These are phyloP conservation scores for Neodiprion pinetum DNA, from an alignment of 1,140 invertebrate genomes.

Conservation along the genomic window DNA sequence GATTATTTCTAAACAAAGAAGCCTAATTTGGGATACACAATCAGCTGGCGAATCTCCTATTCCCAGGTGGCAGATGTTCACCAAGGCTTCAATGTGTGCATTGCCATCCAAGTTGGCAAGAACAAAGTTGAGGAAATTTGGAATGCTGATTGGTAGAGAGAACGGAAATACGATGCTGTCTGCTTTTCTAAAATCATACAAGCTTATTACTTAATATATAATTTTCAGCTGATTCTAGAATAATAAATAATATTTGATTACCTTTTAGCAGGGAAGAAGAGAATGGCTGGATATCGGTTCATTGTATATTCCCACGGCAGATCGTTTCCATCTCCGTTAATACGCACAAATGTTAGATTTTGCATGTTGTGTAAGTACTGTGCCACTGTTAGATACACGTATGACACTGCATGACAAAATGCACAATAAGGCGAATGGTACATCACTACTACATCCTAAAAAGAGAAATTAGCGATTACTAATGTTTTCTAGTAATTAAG, in stretches of 20 bases:
- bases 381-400: conserved; percentile 72
- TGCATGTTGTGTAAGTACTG: conserved; percentile 65
- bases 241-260: conserved; percentile 41
- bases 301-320: conserved; percentile 83
- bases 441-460: conserved; percentile 74
- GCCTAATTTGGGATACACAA: conserved; percentile 51
- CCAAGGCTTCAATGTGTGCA: conserved; percentile 52
- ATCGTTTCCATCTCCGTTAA: conserved; percentile 83
- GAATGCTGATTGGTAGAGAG: conserved; percentile 67
- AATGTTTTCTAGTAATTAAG: no score
- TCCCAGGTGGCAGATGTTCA: conserved; percentile 54
- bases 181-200: conserved; percentile 66
- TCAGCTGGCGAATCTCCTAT: conserved; percentile 44
- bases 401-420: conserved; percentile 73
- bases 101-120: conserved; percentile 68
- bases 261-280: conserved; percentile 75
- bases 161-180: conserved; percentile 77
- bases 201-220: conserved; percentile 19
- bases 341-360: conserved; percentile 69
- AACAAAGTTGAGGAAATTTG: conserved; percentile 77
- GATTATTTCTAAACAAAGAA: conserved; percentile 53
- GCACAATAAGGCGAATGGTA: conserved; percentile 76
- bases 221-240: conserved; percentile 50
- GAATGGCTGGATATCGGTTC: conserved; percentile 75
- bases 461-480: conserved; percentile 32